Percentiles rank a stretch among this genome's conserved stretches.
Evolutionary conservation across 2,113 vertebrate species (phyloP).

Genomic region (Henicopernis longicauda): DNA sequence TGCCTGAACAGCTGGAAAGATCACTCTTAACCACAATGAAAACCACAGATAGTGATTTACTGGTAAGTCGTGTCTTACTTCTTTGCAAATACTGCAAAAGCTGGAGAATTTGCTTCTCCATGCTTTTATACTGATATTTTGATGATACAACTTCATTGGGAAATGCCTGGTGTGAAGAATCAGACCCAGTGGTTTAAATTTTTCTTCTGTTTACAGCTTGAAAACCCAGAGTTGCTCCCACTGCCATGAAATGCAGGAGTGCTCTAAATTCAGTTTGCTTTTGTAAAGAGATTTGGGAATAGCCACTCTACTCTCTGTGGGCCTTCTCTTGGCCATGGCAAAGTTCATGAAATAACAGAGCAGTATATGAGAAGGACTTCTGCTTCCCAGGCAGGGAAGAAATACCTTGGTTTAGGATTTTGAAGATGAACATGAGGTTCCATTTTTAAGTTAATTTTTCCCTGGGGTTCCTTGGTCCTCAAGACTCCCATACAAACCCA

Average conservation of each 20-base stretch:
- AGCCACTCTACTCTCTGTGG: not conserved
- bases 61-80: conserved; percentile 25
- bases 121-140: not conserved
- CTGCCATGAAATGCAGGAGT: not conserved
- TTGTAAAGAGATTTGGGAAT: not conserved
- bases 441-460: conserved; percentile 10
- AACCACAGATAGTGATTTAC: conserved; percentile 13
- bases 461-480: not conserved
- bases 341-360: conserved; percentile 67
- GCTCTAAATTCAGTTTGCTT: not conserved
- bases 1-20: conserved; percentile 14
- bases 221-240: not conserved
- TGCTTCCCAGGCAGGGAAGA: conserved; percentile 51
- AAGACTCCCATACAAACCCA: conserved; percentile 45
- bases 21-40: conserved; percentile 40
- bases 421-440: not conserved
- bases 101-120: conserved; percentile 46
- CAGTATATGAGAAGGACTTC: conserved; percentile 56
- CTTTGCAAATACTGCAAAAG: conserved; percentile 45
- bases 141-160: not conserved
- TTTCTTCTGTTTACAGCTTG: not conserved
- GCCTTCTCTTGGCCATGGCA: not conserved
- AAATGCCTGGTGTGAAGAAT: not conserved
- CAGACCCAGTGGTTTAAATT: not conserved
- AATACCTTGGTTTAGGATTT: conserved; percentile 27